Percentiles rank a stretch among this genome's conserved stretches.
phyloP scores from a whole-genome alignment of 2,888 invertebrate genomes.

The Poecilobothrus nobilitatus region DNA sequence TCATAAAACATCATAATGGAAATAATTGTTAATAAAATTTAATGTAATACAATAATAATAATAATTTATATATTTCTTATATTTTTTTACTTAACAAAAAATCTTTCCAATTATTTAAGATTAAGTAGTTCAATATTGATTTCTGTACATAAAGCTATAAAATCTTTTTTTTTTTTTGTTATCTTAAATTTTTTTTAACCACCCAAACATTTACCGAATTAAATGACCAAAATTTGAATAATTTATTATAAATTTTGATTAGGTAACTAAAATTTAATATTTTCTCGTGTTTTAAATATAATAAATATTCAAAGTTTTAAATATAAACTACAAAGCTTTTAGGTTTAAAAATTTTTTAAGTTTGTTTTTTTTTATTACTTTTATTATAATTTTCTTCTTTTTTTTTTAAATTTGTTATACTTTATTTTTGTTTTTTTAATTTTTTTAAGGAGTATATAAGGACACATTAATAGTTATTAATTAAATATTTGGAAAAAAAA shows the following conservation, averaged over 20 bases:
- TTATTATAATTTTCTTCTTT: background rate
- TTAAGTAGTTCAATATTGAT: too few species aligned
- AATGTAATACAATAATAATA: too few species aligned
- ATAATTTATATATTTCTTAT: too few species aligned
- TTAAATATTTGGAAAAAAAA: background rate
- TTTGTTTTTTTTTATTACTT: background rate
- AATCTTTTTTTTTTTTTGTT: background rate
- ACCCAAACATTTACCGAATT: background rate
- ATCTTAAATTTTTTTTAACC: too few species aligned
- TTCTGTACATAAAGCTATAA: slow-evolving; percentile 6
- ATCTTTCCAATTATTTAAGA: background rate
- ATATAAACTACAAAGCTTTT: slow-evolving; percentile 1
- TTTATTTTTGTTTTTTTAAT: too few species aligned
- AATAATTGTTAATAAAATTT: too few species aligned
- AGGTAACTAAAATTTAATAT: background rate
- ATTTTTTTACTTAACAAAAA: too few species aligned
- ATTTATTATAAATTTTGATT: too few species aligned
- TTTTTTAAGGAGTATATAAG: background rate
- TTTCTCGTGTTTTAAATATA: background rate
- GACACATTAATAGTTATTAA: background rate
- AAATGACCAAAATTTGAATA: background rate
- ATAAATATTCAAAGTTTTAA: background rate
- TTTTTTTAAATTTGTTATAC: too few species aligned
- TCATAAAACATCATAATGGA: too few species aligned
- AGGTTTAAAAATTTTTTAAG: background rate